These are phyloP conservation scores for Calyptomena viridis DNA, from an alignment of 2,113 vertebrate genomes.

Conservation along the genomic window DNA sequence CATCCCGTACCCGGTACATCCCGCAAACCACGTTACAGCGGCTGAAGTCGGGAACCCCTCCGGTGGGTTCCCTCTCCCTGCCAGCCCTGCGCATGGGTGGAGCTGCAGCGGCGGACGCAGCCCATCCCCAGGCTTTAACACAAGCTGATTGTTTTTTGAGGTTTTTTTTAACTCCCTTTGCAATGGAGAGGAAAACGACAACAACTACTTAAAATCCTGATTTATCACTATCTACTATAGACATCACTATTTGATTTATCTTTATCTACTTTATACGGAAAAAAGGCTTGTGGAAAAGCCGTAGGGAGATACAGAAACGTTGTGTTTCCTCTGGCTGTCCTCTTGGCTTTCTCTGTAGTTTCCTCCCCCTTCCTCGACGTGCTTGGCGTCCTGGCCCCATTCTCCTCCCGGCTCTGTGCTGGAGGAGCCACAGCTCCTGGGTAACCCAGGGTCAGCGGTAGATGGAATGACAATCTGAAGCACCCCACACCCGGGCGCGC, in stretches of 20 bases:
- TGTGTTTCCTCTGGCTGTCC: background rate
- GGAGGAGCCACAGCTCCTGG: background rate
- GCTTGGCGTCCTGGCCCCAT: background rate
- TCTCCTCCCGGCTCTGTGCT: background rate
- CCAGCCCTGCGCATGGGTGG: background rate
- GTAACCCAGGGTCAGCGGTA: background rate
- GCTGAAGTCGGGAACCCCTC: background rate
- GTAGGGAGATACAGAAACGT: background rate
- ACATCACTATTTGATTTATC: background rate
- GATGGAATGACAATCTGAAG: background rate
- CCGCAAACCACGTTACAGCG: background rate
- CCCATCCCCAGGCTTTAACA: background rate
- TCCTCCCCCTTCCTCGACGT: background rate
- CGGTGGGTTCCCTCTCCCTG: background rate
- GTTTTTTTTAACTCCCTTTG: background rate
- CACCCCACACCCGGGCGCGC: accelerated
- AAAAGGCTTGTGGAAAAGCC: background rate
- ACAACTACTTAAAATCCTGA: background rate
- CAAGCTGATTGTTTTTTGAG: background rate
- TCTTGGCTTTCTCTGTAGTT: background rate
- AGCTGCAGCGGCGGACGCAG: background rate
- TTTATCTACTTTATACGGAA: background rate
- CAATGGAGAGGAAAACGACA: background rate
- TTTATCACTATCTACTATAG: background rate
- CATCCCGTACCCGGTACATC: background rate